A percentile compares a stretch with the other conserved stretches of the same genome.
These are phyloP conservation scores for Cyanocitta stelleri DNA, from an alignment of 2,113 vertebrate genomes.

Conservation along the genomic window DNA sequence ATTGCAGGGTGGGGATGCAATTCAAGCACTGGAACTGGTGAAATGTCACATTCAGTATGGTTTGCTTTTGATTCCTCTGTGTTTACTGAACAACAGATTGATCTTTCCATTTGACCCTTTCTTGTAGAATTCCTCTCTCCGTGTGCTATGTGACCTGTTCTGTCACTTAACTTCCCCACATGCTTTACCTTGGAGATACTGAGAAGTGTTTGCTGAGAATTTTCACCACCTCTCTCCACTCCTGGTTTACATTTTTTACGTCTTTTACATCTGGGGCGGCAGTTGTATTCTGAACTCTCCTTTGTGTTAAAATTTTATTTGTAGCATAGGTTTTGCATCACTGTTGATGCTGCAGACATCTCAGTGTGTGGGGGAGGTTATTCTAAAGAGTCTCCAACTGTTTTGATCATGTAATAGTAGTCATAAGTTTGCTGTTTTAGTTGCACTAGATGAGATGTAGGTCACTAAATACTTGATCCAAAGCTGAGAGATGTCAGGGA, in stretches of 20 bases:
- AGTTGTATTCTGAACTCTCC: neutral
- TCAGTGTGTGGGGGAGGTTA: neutral
- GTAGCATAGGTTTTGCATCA: neutral
- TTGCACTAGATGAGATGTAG: neutral
- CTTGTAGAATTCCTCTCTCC: neutral
- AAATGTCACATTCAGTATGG: neutral
- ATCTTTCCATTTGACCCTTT: neutral
- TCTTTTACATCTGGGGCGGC: neutral
- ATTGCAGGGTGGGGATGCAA: neutral
- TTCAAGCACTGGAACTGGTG: neutral
- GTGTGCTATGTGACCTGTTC: neutral
- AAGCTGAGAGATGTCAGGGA: neutral
- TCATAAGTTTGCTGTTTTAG: neutral
- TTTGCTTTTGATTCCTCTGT: neutral
- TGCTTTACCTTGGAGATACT: neutral
- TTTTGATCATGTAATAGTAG: neutral
- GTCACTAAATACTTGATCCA: neutral
- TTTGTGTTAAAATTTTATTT: neutral
- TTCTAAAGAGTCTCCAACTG: neutral
- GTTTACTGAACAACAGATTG: neutral
- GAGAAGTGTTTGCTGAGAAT: neutral
- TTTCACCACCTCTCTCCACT: neutral
- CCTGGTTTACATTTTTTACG: neutral
- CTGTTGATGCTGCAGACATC: neutral
- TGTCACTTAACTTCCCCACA: neutral